Evolutionary conservation across 2,888 invertebrate genomes (phyloP).

Genomic region (Unio delphinus): DNA sequence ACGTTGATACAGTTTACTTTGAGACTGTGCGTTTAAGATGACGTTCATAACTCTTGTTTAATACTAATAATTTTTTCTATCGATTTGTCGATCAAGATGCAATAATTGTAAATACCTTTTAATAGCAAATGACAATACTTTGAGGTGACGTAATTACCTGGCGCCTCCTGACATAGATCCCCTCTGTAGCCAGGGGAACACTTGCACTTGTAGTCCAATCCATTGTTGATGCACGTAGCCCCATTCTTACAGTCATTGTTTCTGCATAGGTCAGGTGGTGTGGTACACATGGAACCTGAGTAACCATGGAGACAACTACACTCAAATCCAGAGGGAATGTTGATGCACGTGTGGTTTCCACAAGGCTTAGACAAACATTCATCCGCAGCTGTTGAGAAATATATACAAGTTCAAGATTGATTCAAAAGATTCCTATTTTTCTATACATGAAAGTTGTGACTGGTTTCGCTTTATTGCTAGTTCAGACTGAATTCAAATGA

Average conservation of each 20-base stretch:
- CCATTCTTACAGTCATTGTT: conserved; percentile 2
- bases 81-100: too few relatives aligned
- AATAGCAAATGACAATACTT: too few relatives aligned
- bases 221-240: neutral
- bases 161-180: neutral
- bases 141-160: neutral
- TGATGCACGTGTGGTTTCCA: neutral
- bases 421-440: too few relatives aligned
- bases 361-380: conserved; percentile 3
- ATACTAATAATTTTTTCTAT: too few relatives aligned
- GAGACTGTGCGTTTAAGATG: too few relatives aligned
- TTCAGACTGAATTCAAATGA: too few relatives aligned
- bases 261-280: neutral
- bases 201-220: neutral
- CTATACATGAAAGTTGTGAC: too few relatives aligned
- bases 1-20: too few relatives aligned
- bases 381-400: neutral
- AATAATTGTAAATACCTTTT: too few relatives aligned
- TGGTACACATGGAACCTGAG: neutral
- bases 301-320: conserved; percentile 1
- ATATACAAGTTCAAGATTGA: too few relatives aligned
- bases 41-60: too few relatives aligned
- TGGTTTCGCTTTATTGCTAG: too few relatives aligned
- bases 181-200: conserved; percentile 3
- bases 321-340: neutral